Evolutionary conservation across 2,113 vertebrate species (phyloP).

Genomic region (Setophaga petechia): DNA sequence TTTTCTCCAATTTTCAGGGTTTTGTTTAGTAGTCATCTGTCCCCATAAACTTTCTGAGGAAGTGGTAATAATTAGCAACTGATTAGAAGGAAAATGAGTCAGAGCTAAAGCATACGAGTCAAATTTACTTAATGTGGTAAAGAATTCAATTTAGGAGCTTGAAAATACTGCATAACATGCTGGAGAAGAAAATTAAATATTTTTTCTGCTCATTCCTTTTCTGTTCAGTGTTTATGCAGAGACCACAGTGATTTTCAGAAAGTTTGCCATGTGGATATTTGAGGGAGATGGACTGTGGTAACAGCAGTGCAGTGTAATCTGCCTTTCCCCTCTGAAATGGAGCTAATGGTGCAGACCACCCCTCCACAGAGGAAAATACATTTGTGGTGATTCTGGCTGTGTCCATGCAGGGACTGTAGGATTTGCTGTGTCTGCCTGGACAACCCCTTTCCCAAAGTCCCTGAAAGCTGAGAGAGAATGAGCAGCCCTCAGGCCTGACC

Average conservation of each 20-base stretch:
- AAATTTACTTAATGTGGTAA: neutral
- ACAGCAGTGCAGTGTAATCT: neutral
- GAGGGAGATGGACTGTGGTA: neutral
- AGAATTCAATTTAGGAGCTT: neutral
- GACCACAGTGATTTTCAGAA: neutral
- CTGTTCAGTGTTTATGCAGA: neutral
- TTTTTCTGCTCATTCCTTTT: neutral
- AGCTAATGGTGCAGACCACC: neutral
- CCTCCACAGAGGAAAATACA: neutral
- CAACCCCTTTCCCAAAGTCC: neutral
- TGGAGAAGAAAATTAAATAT: neutral
- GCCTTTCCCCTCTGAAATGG: neutral
- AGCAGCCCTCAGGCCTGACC: neutral
- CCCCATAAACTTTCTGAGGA: neutral
- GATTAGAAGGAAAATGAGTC: conserved; percentile 13
- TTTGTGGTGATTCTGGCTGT: neutral
- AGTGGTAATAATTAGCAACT: neutral
- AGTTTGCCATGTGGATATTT: neutral
- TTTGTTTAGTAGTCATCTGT: neutral
- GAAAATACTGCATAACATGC: neutral
- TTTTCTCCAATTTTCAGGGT: neutral
- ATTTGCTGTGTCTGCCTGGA: neutral
- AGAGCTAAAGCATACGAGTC: neutral
- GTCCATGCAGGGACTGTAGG: neutral
- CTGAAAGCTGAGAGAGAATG: neutral